Evolutionary conservation across 2,113 vertebrate genomes (phyloP), one percentile per base, ranked within the genome.

Genomic region (Datnioides undecimradiatus): DNA sequence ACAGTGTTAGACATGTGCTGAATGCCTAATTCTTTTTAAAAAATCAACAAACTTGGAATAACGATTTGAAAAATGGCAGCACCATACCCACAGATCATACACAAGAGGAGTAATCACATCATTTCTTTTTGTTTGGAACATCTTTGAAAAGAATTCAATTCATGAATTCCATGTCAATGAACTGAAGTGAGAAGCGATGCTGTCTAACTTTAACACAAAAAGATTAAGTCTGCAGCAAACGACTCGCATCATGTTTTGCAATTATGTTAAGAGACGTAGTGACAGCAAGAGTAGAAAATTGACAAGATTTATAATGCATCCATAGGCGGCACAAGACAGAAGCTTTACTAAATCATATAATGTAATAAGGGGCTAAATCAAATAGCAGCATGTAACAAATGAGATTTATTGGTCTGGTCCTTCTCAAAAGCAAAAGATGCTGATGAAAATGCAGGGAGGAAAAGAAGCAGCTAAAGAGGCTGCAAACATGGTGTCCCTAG

Each of bases 331-430:
- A 84, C 82, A 84, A 85, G 74, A 92, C 82, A 91, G 85, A 87
- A 82, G 86, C 89, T 89, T 88, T 87, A 90, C 87, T 86, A 87
- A 91, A 92, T 92, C 82, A 86, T 82, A 86, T 92, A 88, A 89
- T 90, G 84, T 66, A 90, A 92, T 93, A 86, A 91, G 83, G 73
- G 77, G 57, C 76, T 92, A 94, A 94, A 94, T 94, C 88, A 93
- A 94, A 93, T 86, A 89, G 84, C 81, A 70, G 76, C 76, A 91
- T 72, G 54, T 82, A 90, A 88, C 73, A 92, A 90, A 89, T 86
- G 82, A 94, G 92, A 94, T 93, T 87, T 92, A 94, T 88, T 75
- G 78, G 72, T 80, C 90, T 91, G 90, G 51, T 82, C 79, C 73
- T 76, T 76, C 82, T 90, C 85, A 81, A 81, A 91, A 84, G 80